phyloP scores from a whole-genome alignment of 2,797 vertebrate genomes.

The Poecile montanus region DNA sequence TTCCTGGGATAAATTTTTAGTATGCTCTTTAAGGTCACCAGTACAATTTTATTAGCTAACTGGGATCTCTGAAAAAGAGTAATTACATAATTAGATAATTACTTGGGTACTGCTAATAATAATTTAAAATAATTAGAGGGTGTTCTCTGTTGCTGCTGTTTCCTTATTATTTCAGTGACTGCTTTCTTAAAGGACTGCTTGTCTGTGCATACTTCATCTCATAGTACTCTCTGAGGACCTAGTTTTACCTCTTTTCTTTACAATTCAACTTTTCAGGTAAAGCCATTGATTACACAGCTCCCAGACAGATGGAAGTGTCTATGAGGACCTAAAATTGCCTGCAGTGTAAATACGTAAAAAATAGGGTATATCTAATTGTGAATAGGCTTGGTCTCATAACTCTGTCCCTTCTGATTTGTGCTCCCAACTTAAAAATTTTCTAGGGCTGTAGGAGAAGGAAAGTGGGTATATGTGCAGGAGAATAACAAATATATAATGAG shows the following conservation, averaged over 20 bases:
- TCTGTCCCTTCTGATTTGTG: background rate
- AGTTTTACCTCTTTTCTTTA: background rate
- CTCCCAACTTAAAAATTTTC: background rate
- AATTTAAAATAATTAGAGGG: background rate
- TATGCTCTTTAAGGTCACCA: background rate
- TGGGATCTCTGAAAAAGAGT: background rate
- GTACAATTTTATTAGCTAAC: background rate
- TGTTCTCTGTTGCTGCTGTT: background rate
- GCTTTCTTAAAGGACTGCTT: background rate
- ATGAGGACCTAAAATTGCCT: background rate
- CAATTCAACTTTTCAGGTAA: background rate
- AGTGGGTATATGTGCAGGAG: background rate
- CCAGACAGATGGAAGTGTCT: background rate
- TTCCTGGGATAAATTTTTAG: background rate
- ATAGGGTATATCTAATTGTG: background rate
- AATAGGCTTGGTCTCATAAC: background rate
- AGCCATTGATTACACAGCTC: background rate
- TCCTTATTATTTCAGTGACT: background rate
- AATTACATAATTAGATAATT: background rate
- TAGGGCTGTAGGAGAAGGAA: background rate
- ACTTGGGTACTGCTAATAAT: background rate
- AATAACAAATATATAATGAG: background rate
- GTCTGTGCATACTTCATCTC: background rate
- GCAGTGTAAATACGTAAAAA: background rate
- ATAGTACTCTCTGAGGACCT: background rate